Conservation (phyloP, 2,113 vertebrate species). For the Bagarius yarrelli region DNA sequence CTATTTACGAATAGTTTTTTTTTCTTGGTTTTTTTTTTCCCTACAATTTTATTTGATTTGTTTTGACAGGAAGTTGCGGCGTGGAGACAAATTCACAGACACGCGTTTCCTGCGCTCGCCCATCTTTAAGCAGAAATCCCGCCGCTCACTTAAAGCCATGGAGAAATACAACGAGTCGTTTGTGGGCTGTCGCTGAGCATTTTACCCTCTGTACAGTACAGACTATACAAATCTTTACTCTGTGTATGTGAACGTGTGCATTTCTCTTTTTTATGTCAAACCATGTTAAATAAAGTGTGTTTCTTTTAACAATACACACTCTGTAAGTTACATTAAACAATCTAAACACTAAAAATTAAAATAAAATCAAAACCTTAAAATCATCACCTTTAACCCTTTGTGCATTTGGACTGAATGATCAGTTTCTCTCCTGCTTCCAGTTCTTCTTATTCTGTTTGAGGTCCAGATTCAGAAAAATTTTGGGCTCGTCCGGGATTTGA, state of each 20-base stretch:
- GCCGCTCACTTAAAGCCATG: constrained; percentile 58
- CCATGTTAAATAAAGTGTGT: constrained; percentile 26
- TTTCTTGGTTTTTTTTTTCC: background rate
- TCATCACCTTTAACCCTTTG: no score
- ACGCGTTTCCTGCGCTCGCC: constrained; percentile 84
- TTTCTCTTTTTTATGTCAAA: background rate
- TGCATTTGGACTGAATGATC: no score
- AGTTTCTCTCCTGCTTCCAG: no score
- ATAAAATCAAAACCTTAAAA: no score
- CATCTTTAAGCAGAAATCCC: constrained; percentile 75
- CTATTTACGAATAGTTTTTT: background rate
- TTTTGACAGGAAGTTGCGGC: constrained; percentile 83
- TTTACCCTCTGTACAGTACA: background rate
- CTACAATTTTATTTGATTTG: background rate
- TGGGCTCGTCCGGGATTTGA: constrained; percentile 83
- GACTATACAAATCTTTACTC: background rate
- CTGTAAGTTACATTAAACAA: no score
- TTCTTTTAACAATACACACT: background rate
- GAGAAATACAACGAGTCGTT: constrained; percentile 78
- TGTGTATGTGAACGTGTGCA: constrained; percentile 30
- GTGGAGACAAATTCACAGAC: constrained; percentile 92
- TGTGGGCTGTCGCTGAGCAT: constrained; percentile 66
- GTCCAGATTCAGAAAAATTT: background rate
- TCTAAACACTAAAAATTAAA: no score
- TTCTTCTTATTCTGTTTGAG: no score